These are phyloP conservation scores for Colius striatus DNA, from an alignment of 2,113 vertebrate species.

Conservation along the genomic window DNA sequence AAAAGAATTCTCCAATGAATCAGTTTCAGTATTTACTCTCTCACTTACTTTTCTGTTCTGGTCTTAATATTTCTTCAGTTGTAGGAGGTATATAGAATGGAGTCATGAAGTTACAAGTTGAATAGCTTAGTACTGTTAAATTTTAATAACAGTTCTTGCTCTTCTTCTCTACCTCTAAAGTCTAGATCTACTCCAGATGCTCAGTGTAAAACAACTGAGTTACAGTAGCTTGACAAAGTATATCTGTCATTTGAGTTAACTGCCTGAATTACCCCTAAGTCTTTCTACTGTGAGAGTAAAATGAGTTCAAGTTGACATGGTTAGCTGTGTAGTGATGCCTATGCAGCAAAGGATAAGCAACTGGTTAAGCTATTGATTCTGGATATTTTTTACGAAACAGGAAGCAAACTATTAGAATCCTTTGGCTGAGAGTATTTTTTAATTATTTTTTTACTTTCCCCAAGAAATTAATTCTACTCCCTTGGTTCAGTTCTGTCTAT, in stretches of 20 bases:
- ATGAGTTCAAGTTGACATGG: neutral
- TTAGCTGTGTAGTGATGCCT: neutral
- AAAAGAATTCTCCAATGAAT: neutral
- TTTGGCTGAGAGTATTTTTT: neutral
- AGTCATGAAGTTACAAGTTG: neutral
- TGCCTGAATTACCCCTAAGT: neutral
- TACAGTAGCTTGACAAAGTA: neutral
- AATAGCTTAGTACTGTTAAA: neutral
- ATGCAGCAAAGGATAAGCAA: neutral
- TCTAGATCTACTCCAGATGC: neutral
- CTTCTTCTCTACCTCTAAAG: neutral
- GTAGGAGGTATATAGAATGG: neutral
- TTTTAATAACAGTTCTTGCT: neutral
- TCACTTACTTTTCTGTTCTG: neutral
- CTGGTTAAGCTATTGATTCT: neutral
- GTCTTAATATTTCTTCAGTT: neutral
- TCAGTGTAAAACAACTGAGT: neutral
- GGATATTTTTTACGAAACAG: neutral
- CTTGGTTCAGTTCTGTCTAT: neutral
- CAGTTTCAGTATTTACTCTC: neutral
- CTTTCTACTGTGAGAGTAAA: neutral
- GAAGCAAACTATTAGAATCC: neutral
- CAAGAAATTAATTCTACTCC: neutral
- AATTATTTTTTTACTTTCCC: neutral
- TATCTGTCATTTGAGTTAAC: neutral